phyloP scores from a whole-genome alignment of 2,888 invertebrate genomes.

The Patella ulyssiponensis region DNA sequence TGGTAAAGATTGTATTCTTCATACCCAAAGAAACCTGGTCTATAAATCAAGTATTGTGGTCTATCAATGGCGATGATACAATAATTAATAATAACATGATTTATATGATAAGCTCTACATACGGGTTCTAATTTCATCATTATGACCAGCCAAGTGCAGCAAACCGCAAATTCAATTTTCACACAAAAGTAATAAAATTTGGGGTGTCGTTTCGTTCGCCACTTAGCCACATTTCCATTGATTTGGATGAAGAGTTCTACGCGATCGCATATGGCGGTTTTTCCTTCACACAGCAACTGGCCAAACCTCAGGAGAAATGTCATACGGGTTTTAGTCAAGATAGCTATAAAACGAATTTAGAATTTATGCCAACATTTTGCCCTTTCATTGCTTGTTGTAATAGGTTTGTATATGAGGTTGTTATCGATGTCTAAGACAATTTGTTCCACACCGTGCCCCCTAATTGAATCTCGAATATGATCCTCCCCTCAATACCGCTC shows the following conservation, averaged over 20 bases:
- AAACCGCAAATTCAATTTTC: slow-evolving; percentile 12
- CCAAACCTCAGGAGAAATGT: slow-evolving; percentile 11
- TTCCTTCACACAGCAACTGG: not conserved
- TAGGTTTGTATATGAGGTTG: slow-evolving; percentile 10
- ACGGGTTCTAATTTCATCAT: slow-evolving; percentile 3
- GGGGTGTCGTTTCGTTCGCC: slow-evolving; percentile 6
- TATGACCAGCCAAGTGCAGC: not conserved
- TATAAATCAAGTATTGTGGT: too few species aligned
- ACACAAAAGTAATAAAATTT: slow-evolving; percentile 13
- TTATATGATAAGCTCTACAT: not conserved
- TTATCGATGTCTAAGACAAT: slow-evolving; percentile 11
- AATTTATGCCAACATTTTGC: slow-evolving; percentile 8
- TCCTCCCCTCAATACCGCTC: not conserved
- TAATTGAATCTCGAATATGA: slow-evolving; percentile 7
- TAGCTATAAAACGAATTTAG: slow-evolving; percentile 9
- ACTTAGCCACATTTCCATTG: slow-evolving; percentile 11
- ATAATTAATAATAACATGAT: not conserved
- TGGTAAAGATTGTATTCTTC: too few species aligned
- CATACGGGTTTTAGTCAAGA: slow-evolving; percentile 7
- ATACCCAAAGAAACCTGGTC: too few species aligned
- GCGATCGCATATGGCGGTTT: slow-evolving; percentile 1
- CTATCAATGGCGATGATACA: too few species aligned
- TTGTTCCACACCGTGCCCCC: not conserved
- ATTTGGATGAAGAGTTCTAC: not conserved
- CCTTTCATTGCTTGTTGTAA: slow-evolving; percentile 13